These are phyloP conservation scores for Lepidostoma basale DNA, from an alignment of 1,140 invertebrate genomes.

Conservation along the genomic window DNA sequence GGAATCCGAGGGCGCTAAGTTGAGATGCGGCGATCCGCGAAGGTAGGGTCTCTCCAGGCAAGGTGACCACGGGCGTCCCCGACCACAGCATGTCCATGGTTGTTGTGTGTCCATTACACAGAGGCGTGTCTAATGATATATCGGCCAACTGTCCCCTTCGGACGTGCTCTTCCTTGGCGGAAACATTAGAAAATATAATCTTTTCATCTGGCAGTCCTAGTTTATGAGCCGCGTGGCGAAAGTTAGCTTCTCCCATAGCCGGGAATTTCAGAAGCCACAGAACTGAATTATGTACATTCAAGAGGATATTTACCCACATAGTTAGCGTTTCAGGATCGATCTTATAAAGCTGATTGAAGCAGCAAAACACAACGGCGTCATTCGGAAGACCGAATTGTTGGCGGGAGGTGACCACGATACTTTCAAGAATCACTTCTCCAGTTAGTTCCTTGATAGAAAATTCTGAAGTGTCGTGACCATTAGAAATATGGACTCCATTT, in stretches of 20 bases:
- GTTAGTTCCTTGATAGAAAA: no score
- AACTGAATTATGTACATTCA: constrained; percentile 94
- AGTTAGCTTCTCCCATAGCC: constrained; percentile 92
- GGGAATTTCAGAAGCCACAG: constrained; percentile 97
- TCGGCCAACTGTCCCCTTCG: constrained; percentile 96
- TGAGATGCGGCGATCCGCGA: constrained; percentile 98
- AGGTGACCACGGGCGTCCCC: constrained; percentile 95
- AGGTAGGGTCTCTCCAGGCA: constrained; percentile 94
- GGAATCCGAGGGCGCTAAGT: constrained; percentile 88
- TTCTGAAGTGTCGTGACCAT: no score
- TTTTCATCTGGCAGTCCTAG: constrained; percentile 74
- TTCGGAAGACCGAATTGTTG: constrained; percentile 97
- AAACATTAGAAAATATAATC: constrained; percentile 97
- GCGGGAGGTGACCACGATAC: constrained; percentile 93
- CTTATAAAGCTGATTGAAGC: constrained; percentile 99
- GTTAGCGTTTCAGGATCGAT: constrained; percentile 92
- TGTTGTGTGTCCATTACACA: constrained; percentile 99
- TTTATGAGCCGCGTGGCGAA: constrained; percentile 80
- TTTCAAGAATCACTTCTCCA: constrained; percentile 97
- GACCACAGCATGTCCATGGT: constrained; percentile 99
- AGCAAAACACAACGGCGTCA: constrained; percentile 97
- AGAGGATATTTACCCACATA: constrained; percentile 94
- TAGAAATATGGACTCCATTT: no score
- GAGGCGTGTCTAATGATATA: constrained; percentile 96
- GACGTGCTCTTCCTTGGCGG: constrained; percentile 99